Percentiles rank a stretch among this genome's conserved stretches.
Conservation (phyloP, 2,797 vertebrate species). For the Okamejei kenojei region DNA sequence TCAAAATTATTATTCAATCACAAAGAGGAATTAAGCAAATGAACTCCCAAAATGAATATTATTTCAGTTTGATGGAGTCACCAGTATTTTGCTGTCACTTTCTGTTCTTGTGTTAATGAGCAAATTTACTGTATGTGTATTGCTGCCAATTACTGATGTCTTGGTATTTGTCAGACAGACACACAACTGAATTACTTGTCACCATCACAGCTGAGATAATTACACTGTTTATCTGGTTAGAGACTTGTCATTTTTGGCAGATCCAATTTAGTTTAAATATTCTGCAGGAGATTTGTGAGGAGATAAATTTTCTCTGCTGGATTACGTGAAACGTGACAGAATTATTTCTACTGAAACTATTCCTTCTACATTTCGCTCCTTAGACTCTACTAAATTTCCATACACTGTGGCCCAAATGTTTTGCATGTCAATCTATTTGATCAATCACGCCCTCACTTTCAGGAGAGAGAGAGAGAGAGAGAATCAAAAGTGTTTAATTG, state of each 20-base stretch:
- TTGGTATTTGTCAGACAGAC: conserved; percentile 25
- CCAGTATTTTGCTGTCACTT: neutral
- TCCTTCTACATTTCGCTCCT: neutral
- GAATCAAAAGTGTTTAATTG: too few species aligned
- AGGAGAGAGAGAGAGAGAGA: too few species aligned
- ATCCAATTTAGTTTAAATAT: conserved; percentile 15
- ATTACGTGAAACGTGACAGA: neutral
- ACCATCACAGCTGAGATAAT: neutral
- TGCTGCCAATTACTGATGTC: neutral
- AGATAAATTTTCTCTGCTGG: neutral
- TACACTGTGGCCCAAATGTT: neutral
- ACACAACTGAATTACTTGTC: conserved; percentile 18
- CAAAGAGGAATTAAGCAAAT: neutral
- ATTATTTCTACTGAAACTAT: neutral
- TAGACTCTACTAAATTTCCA: neutral
- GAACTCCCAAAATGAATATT: neutral
- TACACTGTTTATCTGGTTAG: neutral
- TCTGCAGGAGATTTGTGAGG: neutral
- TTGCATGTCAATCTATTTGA: neutral
- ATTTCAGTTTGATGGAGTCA: neutral
- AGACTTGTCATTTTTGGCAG: neutral
- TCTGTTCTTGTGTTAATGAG: conserved; percentile 5
- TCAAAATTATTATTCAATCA: neutral
- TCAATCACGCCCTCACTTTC: too few species aligned
- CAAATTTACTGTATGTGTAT: neutral